Percentiles rank a stretch among this genome's conserved stretches.
Evolutionary conservation across 2,888 invertebrate species (phyloP).

Genomic region (Mimachlamys varia): DNA sequence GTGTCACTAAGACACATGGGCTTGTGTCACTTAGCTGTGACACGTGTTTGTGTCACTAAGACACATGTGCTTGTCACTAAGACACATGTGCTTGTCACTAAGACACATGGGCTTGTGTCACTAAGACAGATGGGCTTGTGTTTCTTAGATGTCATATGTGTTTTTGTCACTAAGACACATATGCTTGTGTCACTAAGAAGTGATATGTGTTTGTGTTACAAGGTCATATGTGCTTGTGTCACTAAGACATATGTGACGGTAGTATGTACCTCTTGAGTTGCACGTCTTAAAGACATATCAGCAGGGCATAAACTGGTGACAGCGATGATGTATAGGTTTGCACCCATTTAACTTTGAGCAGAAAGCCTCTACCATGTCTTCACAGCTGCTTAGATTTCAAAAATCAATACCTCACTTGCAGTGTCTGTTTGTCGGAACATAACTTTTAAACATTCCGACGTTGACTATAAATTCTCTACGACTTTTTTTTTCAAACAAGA

Average conservation of each 20-base stretch:
- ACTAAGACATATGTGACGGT: background rate
- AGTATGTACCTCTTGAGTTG: background rate
- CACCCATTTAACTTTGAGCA: slow-evolving; percentile 8
- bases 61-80: no score
- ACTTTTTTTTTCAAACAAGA: background rate
- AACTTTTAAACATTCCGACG: background rate
- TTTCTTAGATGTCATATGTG: no score
- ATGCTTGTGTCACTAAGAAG: no score
- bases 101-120: no score
- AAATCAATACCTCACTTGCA: slow-evolving; percentile 36
- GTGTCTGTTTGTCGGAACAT: slow-evolving; percentile 11
- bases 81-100: no score
- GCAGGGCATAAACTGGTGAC: background rate
- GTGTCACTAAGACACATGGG: no score
- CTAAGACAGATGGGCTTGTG: no score
- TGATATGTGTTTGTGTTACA: no score
- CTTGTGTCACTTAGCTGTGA: no score
- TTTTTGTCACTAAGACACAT: no score
- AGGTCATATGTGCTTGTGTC: no score
- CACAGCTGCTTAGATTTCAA: slow-evolving; percentile 5
- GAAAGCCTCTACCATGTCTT: background rate
- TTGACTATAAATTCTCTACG: background rate
- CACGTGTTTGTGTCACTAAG: no score
- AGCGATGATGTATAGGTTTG: background rate
- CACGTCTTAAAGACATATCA: background rate